Percentiles rank a stretch among this genome's conserved stretches.
phyloP scores from a whole-genome alignment of 1,140 invertebrate genomes.

The Armadillidium nasatum region DNA sequence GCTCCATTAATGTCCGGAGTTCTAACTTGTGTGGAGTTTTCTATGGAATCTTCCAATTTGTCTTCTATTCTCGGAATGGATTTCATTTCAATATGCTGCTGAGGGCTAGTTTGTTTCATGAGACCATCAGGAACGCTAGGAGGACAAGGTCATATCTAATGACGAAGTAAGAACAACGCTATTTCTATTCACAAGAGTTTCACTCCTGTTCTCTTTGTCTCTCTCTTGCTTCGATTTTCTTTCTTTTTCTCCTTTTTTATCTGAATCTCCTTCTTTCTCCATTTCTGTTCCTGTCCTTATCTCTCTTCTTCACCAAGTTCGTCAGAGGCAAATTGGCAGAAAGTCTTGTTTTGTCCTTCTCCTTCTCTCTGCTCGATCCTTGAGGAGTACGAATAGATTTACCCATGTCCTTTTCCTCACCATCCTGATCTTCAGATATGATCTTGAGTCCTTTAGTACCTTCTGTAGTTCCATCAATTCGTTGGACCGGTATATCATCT shows the following conservation, averaged over 20 bases:
- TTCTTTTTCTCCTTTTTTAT: neutral
- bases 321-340: neutral
- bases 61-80: neutral
- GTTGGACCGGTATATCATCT: neutral
- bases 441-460: neutral
- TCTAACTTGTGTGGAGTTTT: neutral
- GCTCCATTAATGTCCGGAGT: neutral
- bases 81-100: neutral
- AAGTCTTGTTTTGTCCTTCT: neutral
- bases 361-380: neutral
- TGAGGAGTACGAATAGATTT: neutral
- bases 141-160: neutral
- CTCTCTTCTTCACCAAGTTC: neutral
- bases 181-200: neutral
- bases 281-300: no score
- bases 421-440: neutral
- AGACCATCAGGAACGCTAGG: neutral
- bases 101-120: neutral
- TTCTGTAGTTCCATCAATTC: neutral
- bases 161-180: neutral
- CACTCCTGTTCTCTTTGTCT: neutral
- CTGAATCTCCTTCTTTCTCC: neutral
- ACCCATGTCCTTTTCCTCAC: neutral
- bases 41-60: neutral
- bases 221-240: neutral